These are phyloP conservation scores for Muraenolepis orangiensis DNA, from an alignment of 2,797 vertebrate genomes.

Conservation along the genomic window DNA sequence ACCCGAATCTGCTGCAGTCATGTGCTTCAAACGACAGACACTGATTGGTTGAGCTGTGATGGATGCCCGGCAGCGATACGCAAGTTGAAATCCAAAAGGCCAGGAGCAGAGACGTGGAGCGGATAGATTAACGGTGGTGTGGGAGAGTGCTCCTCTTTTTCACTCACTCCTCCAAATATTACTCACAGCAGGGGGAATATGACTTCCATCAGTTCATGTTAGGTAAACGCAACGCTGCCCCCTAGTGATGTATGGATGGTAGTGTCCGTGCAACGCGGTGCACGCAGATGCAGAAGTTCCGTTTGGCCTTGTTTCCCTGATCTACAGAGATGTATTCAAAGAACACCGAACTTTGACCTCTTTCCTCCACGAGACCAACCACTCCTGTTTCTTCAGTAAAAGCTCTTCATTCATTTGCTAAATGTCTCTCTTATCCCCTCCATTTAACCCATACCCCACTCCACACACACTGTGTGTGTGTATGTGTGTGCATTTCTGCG, in stretches of 20 bases:
- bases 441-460: neutral
- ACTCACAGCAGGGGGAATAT: neutral
- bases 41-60: neutral
- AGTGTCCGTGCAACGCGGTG: neutral
- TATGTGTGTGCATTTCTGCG: neutral
- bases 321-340: neutral
- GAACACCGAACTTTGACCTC: neutral
- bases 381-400: neutral
- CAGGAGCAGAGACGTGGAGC: neutral
- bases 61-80: neutral
- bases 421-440: neutral
- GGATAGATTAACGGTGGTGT: neutral
- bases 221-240: neutral
- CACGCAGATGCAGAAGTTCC: neutral
- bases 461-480: neutral
- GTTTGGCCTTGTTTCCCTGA: neutral
- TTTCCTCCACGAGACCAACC: neutral
- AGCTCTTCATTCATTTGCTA: neutral
- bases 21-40: neutral
- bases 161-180: neutral
- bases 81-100: neutral
- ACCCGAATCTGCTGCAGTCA: neutral
- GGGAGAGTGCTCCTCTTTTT: neutral
- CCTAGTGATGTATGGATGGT: neutral
- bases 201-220: neutral